These are phyloP conservation scores for Ips typographus DNA, from an alignment of 1,140 invertebrate species.

Conservation along the genomic window DNA sequence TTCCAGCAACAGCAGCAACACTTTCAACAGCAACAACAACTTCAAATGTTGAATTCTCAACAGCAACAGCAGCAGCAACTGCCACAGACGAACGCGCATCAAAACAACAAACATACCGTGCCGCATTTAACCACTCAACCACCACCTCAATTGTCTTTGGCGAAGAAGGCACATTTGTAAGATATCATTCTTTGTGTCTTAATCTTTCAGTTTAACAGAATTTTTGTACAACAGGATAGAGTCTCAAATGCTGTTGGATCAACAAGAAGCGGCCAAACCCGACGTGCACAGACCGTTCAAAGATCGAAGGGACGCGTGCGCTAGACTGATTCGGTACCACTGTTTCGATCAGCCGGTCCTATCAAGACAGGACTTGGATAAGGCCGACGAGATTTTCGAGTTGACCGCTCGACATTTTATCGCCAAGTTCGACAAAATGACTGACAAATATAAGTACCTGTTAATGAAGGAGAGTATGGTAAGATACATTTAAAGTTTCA, in stretches of 20 bases:
- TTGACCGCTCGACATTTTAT: slow-evolving; percentile 71
- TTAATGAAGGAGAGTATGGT: slow-evolving; percentile 85
- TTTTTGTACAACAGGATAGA: slow-evolving; percentile 59
- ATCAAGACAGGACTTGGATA: slow-evolving; percentile 66
- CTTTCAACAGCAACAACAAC: slow-evolving; percentile 17
- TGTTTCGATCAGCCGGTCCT: slow-evolving; percentile 72
- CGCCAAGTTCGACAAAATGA: slow-evolving; percentile 73
- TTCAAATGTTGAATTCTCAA: slow-evolving; percentile 11
- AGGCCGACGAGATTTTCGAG: slow-evolving; percentile 78
- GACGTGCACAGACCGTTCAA: slow-evolving; percentile 76
- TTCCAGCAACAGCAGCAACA: slow-evolving; percentile 14
- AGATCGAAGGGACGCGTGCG: slow-evolving; percentile 74
- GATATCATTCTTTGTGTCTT: not conserved
- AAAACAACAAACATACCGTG: not conserved
- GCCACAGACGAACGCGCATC: not conserved
- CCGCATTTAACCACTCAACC: slow-evolving; percentile 23
- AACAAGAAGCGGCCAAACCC: slow-evolving; percentile 73
- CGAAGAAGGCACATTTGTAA: slow-evolving; percentile 45
- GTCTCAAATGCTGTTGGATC: slow-evolving; percentile 76
- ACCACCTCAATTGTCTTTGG: slow-evolving; percentile 23
- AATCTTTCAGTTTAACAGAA: not conserved
- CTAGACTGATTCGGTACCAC: slow-evolving; percentile 79
- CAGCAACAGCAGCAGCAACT: slow-evolving; percentile 32
- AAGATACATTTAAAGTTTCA: slow-evolving; percentile 45
- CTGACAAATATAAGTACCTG: slow-evolving; percentile 76